Conservation (phyloP, 2,888 invertebrate species). For the Drosophila koepferae region DNA sequence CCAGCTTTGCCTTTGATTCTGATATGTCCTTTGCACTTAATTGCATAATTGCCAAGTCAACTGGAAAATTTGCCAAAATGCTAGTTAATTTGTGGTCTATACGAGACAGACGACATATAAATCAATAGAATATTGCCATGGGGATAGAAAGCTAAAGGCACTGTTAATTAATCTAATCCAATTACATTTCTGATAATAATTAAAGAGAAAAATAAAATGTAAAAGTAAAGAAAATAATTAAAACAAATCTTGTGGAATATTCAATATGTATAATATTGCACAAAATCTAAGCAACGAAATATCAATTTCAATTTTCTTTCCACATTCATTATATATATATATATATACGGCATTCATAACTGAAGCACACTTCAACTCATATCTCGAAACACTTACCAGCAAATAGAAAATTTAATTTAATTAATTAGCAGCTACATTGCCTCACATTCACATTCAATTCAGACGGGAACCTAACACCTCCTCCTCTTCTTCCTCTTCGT, state of each 20-base stretch:
- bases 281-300: too few relatives aligned
- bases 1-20: slow-evolving; percentile 19
- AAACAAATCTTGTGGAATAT: too few relatives aligned
- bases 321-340: too few relatives aligned
- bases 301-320: too few relatives aligned
- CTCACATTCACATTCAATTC: slow-evolving; percentile 10
- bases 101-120: slow-evolving; percentile 35
- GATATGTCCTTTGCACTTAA: slow-evolving; percentile 57
- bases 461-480: background rate
- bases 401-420: slow-evolving; percentile 81
- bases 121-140: slow-evolving; percentile 29
- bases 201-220: background rate
- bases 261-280: too few relatives aligned
- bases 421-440: slow-evolving; percentile 64
- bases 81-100: slow-evolving; percentile 63
- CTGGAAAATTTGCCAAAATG: slow-evolving; percentile 73
- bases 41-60: slow-evolving; percentile 77
- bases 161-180: slow-evolving; percentile 14
- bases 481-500: background rate
- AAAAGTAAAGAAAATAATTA: too few relatives aligned
- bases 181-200: background rate
- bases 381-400: slow-evolving; percentile 37
- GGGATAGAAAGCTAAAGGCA: background rate
- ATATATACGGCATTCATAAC: slow-evolving; percentile 5
- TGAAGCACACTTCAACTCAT: background rate